Base-by-base conservation (phyloP, 2,797 vertebrate species). In the Gila robusta region DNA sequence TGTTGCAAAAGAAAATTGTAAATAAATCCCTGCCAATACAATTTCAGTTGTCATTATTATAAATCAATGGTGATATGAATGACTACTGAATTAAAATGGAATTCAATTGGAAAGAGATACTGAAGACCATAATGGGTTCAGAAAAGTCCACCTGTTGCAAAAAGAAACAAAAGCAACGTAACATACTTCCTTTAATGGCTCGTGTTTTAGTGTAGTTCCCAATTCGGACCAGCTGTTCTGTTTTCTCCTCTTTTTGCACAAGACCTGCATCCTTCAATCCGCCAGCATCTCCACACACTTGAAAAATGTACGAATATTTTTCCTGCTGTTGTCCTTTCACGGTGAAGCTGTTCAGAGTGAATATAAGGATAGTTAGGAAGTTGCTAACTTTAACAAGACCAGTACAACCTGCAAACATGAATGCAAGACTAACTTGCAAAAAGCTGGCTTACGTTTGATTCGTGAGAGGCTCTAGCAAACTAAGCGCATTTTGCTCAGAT, bases 111-210 rank as follows among this genome's bases (percentile, higher is more conserved):
- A 32, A 77, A 77, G 6, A 37, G 11, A 77, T 39, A n/a, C 3
- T 7, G 32, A 54, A 52, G 28, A 54, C 47, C 47, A 52, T 12
- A 32, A 21, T 64, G 62, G 26, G 19, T 23, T 37, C 32, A 37
- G 41, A 47, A 49, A 73, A 28, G 10, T 56, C 52, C 52, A n/a
- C 52, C 3, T 59, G 23, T 32, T 17, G 32, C 21, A 14, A 81
- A 82, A 64, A 7, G 21, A 52, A 37, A 26, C 70, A 44, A 66
- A 16, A 8, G 26, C 17, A 76, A 44, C 9, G 12, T 66, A 62
- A 91, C 97, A 93, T 95, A 99, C 98, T 97, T 96, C 97, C 98
- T 89, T 93, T 96, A 86, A 95, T 92, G 89, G 94, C 93, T 87
- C 96, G 90, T 23, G 97, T 98, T 84, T 92, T 72, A 2, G 91